Percentiles rank a stretch among this genome's conserved stretches.
These are phyloP conservation scores for Erpetoichthys calabaricus DNA, from an alignment of 2,797 vertebrate species.

Conservation along the genomic window DNA sequence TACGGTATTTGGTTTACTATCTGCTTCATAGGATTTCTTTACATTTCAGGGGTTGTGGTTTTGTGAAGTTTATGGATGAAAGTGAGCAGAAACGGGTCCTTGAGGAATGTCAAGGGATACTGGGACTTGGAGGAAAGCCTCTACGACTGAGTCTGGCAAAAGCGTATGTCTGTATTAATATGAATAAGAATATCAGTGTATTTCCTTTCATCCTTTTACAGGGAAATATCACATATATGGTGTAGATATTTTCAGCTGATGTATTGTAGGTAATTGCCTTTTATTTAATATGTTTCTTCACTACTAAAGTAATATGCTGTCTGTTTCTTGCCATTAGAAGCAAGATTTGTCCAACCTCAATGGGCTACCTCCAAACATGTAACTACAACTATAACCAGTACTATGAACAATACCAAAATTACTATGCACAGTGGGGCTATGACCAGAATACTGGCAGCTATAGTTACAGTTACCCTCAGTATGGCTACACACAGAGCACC, in stretches of 20 bases:
- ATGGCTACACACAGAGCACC: constrained; percentile 66
- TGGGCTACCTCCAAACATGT: constrained; percentile 48
- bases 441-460: constrained; percentile 68
- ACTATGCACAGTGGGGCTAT: constrained; percentile 74
- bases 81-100: constrained; percentile 74
- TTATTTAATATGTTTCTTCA: constrained; percentile 12
- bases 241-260: no score
- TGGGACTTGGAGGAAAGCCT: constrained; percentile 70
- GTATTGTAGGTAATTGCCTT: not conserved
- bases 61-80: constrained; percentile 82
- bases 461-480: constrained; percentile 69
- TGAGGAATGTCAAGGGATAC: constrained; percentile 70
- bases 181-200: no score
- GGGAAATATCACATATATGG: no score
- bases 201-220: no score
- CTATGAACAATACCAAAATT: constrained; percentile 65
- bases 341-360: constrained; percentile 28
- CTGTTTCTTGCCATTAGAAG: constrained; percentile 22
- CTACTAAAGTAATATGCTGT: no score
- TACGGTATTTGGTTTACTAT: no score
- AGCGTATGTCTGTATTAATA: constrained; percentile 48
- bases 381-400: constrained; percentile 59
- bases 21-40: no score
- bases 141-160: constrained; percentile 77
- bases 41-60: constrained; percentile 69